phyloP scores from a whole-genome alignment of 30 jellyfish, hydroid and myxozoan species.

The Pelagia noctiluca region DNA sequence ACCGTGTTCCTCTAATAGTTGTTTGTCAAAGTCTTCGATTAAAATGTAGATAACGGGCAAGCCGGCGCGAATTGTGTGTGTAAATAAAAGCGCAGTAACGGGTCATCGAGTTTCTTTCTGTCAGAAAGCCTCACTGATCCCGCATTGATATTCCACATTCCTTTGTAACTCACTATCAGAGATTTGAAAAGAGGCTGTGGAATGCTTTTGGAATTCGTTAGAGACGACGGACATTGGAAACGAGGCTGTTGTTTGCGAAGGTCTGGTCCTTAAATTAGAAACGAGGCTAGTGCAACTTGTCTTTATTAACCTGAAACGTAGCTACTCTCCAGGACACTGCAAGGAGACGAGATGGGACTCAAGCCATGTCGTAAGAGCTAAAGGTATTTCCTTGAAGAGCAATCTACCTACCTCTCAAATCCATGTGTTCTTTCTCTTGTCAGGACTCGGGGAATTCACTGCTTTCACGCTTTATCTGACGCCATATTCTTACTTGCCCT shows the following conservation, averaged over 20 bases:
- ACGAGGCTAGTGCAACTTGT: no score
- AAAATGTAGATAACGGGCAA: constrained; percentile 55
- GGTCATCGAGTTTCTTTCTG: constrained; percentile 63
- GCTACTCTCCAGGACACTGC: no score
- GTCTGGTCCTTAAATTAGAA: not conserved
- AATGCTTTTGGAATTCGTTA: no score
- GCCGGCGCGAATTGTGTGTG: constrained; percentile 32
- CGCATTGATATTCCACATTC: constrained; percentile 31
- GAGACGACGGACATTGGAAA: not conserved
- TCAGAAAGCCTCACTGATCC: constrained; percentile 14
- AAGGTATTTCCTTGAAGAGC: no score
- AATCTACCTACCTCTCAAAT: no score
- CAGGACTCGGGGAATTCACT: no score
- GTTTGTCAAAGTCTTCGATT: constrained; percentile 60
- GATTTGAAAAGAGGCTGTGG: not conserved
- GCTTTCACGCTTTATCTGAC: no score
- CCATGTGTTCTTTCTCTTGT: no score
- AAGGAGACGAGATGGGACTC: no score
- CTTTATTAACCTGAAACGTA: no score
- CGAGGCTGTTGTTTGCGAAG: not conserved
- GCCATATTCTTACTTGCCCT: no score
- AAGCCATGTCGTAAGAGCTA: no score
- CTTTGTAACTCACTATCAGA: not conserved
- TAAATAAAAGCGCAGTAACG: constrained; percentile 29
- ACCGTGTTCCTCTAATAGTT: constrained; percentile 25